Percentiles rank a stretch among this genome's conserved stretches.
Evolutionary conservation across 2,113 vertebrate species (phyloP).

Genomic region (Lepidothrix coronata): DNA sequence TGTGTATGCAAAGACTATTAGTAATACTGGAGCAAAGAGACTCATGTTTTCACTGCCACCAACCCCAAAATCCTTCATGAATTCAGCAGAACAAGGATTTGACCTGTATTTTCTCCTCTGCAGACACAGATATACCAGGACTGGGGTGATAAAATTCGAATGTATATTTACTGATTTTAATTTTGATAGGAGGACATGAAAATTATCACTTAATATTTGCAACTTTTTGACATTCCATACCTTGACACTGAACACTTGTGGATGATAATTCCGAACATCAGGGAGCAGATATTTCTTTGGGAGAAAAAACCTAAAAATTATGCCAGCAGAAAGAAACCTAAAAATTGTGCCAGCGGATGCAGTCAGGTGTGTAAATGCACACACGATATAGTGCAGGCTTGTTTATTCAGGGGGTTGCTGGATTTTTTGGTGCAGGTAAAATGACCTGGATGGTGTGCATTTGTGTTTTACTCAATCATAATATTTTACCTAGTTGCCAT

Average conservation of each 20-base stretch:
- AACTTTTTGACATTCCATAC: background rate
- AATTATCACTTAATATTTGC: background rate
- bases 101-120: background rate
- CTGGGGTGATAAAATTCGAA: background rate
- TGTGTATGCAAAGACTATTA: background rate
- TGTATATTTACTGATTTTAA: background rate
- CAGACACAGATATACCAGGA: background rate
- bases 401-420: accelerated
- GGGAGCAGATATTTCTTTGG: slow-evolving; percentile 37
- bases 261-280: background rate
- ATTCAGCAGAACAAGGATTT: background rate
- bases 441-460: background rate
- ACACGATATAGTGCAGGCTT: background rate
- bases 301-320: background rate
- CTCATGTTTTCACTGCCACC: background rate
- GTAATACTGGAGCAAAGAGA: background rate
- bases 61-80: background rate
- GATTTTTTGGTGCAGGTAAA: background rate
- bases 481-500: background rate
- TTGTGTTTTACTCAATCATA: background rate
- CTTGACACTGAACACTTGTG: background rate
- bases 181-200: background rate
- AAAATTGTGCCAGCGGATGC: background rate
- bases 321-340: background rate
- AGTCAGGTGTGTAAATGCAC: background rate